A percentile compares a stretch with the other conserved stretches of the same genome.
These are phyloP conservation scores for Spisula solida DNA, from an alignment of 2,888 invertebrate genomes.

Conservation along the genomic window DNA sequence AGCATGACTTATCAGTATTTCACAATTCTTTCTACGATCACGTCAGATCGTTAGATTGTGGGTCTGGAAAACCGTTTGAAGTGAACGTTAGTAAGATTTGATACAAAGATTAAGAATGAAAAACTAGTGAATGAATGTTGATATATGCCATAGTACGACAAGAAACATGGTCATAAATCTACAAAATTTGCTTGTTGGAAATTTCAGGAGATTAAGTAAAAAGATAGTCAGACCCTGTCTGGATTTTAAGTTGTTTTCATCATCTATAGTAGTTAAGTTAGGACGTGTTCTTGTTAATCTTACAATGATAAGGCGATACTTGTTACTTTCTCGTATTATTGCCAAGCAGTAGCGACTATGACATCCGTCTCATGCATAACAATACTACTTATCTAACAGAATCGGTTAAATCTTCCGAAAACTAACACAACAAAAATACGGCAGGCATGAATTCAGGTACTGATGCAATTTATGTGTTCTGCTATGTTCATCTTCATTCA, in stretches of 20 bases:
- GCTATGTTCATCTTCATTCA: not conserved
- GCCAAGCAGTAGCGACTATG: conserved; percentile 34
- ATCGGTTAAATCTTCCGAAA: conserved; percentile 23
- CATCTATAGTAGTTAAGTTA: conserved; percentile 38
- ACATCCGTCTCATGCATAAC: conserved; percentile 21
- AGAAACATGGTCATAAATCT: conserved; percentile 59
- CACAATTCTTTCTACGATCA: conserved; percentile 66
- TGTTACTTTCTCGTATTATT: conserved; percentile 47
- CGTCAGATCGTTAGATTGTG: conserved; percentile 66
- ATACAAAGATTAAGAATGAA: conserved; percentile 47
- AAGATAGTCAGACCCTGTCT: conserved; percentile 48
- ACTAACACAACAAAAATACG: not conserved
- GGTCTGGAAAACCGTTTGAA: conserved; percentile 71
- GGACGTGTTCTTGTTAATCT: conserved; percentile 19
- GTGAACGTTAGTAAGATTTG: conserved; percentile 66
- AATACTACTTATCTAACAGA: conserved; percentile 15
- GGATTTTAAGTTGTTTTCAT: conserved; percentile 49
- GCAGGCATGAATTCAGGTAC: not conserved
- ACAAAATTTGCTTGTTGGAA: conserved; percentile 46
- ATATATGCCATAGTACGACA: conserved; percentile 46
- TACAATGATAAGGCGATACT: conserved; percentile 33
- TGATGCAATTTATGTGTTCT: not conserved
- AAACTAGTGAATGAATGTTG: conserved; percentile 47
- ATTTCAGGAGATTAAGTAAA: conserved; percentile 46
- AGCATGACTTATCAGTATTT: conserved; percentile 68